phyloP scores from a whole-genome alignment of 2,797 vertebrate genomes.

The Xenentodon cancila region DNA sequence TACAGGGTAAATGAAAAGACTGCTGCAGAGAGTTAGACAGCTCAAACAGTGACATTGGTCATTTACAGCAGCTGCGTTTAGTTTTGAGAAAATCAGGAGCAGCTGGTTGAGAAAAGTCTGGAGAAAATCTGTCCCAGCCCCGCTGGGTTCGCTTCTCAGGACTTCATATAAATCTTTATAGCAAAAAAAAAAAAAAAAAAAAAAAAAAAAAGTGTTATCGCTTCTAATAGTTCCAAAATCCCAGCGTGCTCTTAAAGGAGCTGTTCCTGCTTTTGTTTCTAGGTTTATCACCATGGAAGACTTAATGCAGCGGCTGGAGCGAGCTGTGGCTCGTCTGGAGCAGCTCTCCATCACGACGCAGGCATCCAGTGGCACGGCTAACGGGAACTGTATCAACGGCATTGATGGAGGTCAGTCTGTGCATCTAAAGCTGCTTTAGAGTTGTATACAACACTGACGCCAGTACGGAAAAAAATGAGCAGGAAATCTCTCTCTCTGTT shows the following conservation, averaged over 20 bases:
- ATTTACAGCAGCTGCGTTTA: constrained; percentile 13
- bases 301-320: constrained; percentile 92
- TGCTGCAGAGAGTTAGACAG: constrained; percentile 24
- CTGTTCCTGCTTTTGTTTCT: constrained; percentile 15
- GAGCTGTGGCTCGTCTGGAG: constrained; percentile 90
- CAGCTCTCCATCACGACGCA: constrained; percentile 80
- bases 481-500: constrained; percentile 14
- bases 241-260: not conserved
- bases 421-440: not conserved
- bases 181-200: constrained; percentile 12
- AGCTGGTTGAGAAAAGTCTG: too few species aligned
- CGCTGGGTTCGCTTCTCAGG: too few species aligned
- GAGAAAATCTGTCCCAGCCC: too few species aligned
- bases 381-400: constrained; percentile 85
- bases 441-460: not conserved
- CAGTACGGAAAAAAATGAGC: not conserved
- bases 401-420: constrained; percentile 83
- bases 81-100: not conserved
- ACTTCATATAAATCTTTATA: not conserved
- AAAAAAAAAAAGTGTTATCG: not conserved
- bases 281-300: constrained; percentile 78
- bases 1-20: constrained; percentile 1
- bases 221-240: not conserved
- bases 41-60: constrained; percentile 30
- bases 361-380: constrained; percentile 67